Evolutionary conservation across 1,140 invertebrate genomes (phyloP).

Genomic region (Drosophila ficusphila): DNA sequence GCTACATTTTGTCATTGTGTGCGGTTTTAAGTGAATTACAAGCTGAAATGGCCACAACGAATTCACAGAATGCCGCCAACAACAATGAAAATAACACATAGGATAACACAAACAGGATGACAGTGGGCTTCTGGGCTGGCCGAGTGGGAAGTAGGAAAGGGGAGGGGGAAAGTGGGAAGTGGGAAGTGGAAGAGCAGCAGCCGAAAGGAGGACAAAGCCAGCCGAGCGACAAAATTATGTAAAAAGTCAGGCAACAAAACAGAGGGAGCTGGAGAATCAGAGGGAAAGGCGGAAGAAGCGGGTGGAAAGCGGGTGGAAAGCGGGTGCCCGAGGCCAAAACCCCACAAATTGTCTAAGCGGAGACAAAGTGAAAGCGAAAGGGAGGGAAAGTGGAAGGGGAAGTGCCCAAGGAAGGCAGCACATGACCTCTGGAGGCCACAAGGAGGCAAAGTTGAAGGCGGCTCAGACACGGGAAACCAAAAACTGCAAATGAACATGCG

Average conservation of each 20-base stretch:
- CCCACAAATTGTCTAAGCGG: constrained; percentile 66
- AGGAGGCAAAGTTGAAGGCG: constrained; percentile 52
- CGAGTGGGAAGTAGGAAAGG: constrained; percentile 2
- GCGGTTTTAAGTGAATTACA: constrained; percentile 79
- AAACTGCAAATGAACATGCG: constrained; percentile 75
- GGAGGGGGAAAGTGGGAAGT: neutral
- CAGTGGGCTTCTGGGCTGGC: constrained; percentile 8
- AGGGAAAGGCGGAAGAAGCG: constrained; percentile 14
- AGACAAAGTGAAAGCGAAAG: constrained; percentile 71
- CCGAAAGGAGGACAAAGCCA: constrained; percentile 65
- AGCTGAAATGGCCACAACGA: constrained; percentile 62
- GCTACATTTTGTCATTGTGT: constrained; percentile 68
- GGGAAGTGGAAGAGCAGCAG: constrained; percentile 11
- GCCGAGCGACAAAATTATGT: constrained; percentile 78
- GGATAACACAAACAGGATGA: constrained; percentile 53
- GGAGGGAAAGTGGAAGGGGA: neutral
- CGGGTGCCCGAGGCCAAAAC: constrained; percentile 11
- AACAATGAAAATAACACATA: constrained; percentile 58
- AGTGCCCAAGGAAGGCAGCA: constrained; percentile 2
- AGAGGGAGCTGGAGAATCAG: too few relatives aligned
- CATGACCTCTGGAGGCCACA: constrained; percentile 59
- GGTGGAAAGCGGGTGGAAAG: neutral
- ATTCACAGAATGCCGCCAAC: constrained; percentile 54
- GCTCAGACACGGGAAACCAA: constrained; percentile 36
- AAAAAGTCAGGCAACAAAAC: constrained; percentile 74